Evolutionary conservation across 2,888 invertebrate genomes (phyloP), one percentile per base, ranked within the genome.

Genomic region (Eucriotettix oculatus): DNA sequence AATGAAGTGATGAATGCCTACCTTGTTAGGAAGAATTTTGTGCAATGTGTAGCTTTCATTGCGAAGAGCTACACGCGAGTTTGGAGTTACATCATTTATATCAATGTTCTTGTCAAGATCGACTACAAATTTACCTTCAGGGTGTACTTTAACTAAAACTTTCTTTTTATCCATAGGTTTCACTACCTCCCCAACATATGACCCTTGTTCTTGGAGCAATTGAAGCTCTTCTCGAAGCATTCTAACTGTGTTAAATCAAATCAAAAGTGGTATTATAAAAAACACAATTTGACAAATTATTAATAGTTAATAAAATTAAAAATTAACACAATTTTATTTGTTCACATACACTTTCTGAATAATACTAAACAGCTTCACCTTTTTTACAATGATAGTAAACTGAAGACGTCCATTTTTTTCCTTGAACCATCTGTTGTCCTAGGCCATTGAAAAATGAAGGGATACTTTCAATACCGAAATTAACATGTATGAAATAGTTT

Each of bases 101-200:
- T 99, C 98, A 67, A 99, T 98, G 71, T 97, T 97, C 72, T 99
- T 98, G 73, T 99, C 99, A 64, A 99, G 80, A 75, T 99, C 99
- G 40, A 99, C 99, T 0, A 99, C 98, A 76, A 98, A 99, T 78
- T 99, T 99, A 63, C 99, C 99, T 76, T 99, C 99, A 0, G 98
- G 98, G 72, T 99, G 98, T 0, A 98, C 97, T 78, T 99, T 99
- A 1, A 99, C 98, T 0, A 99, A 80, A 0, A 99, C 98, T 74
- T 99, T 99, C 76, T 99, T 99, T 75, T 99, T 99, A 74, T 99
- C 99, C 98, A 99, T 99, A 0, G 97, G 96, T 72, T 99, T 98
- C 0, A 98, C 97, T 9, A 99, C 98, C 77, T 99, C 99, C 11
- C 99, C 99, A 3, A 99, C 99, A 76, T 99, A 98, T 16, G 97